Conservation (phyloP, 2,797 vertebrate genomes). For the Limnodromus scolopaceus region DNA sequence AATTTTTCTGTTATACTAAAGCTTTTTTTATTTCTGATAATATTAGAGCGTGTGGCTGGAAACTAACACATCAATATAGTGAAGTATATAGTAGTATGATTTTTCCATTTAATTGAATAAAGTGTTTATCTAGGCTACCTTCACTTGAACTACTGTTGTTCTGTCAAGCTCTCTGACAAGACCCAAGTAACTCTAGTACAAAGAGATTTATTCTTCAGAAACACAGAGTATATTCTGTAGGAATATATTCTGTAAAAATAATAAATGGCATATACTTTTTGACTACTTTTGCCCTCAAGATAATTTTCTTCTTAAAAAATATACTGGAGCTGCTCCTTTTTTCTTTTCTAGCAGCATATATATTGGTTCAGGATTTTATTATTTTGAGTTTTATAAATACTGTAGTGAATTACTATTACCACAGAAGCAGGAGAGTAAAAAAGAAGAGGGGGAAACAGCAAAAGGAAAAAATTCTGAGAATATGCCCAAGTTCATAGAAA, state of each 20-base stretch:
- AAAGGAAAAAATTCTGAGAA: neutral
- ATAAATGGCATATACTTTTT: neutral
- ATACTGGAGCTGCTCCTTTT: neutral
- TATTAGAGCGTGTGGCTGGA: neutral
- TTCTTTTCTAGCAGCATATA: neutral
- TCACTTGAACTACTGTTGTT: neutral
- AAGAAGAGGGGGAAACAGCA: neutral
- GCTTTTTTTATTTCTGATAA: neutral
- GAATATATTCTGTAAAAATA: neutral
- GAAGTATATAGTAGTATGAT: neutral
- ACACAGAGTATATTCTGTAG: neutral
- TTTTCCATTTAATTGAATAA: neutral
- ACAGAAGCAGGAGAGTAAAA: neutral
- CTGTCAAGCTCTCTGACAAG: neutral
- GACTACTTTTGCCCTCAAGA: neutral
- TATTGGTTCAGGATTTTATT: neutral
- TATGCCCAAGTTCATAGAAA: neutral
- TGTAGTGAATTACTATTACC: neutral
- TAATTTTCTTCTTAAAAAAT: neutral
- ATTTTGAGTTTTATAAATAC: neutral
- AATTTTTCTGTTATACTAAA: neutral
- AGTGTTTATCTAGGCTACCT: neutral
- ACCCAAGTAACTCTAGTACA: neutral
- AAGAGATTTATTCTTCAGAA: conserved; percentile 4
- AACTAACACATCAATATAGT: neutral